A percentile compares a stretch with the other conserved stretches of the same genome.
Conservation (phyloP, 2,113 vertebrate species). For the Glaucidium brasilianum region DNA sequence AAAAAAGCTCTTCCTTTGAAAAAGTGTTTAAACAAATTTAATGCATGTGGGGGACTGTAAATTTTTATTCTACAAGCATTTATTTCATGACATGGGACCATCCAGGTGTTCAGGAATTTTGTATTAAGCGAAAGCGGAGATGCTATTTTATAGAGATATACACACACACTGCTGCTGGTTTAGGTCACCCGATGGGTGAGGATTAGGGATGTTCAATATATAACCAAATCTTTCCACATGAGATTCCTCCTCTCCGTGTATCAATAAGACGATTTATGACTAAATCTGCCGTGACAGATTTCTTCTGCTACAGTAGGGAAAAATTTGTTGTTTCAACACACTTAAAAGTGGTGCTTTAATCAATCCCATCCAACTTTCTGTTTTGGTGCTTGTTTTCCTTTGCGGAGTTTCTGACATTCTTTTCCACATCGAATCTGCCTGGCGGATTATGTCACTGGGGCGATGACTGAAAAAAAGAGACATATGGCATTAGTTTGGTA, state of each 20-base stretch:
- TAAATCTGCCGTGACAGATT: neutral
- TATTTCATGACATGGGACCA: constrained; percentile 61
- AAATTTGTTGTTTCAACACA: constrained; percentile 32
- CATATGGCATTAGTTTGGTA: constrained; percentile 50
- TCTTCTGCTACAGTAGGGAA: neutral
- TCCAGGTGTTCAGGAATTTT: constrained; percentile 64
- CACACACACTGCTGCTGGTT: neutral
- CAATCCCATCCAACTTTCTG: constrained; percentile 27
- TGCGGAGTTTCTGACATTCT: neutral
- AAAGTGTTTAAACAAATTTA: constrained; percentile 79
- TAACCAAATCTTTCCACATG: neutral
- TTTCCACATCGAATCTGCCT: neutral
- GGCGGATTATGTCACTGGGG: constrained; percentile 13
- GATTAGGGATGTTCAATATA: neutral
- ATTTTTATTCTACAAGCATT: constrained; percentile 76
- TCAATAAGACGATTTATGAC: neutral
- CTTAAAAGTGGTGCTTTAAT: constrained; percentile 55
- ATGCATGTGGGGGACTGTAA: constrained; percentile 76
- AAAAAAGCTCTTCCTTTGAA: constrained; percentile 69
- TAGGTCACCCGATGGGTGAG: neutral
- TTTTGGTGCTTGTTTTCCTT: constrained; percentile 21
- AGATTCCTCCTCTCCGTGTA: neutral
- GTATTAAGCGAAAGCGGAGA: neutral
- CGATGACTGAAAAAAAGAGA: neutral
- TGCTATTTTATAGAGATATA: constrained; percentile 4